A percentile compares a stretch with the other conserved stretches of the same genome.
phyloP scores from a whole-genome alignment of 2,888 invertebrate species.

The Pollenia griseotomentosa region DNA sequence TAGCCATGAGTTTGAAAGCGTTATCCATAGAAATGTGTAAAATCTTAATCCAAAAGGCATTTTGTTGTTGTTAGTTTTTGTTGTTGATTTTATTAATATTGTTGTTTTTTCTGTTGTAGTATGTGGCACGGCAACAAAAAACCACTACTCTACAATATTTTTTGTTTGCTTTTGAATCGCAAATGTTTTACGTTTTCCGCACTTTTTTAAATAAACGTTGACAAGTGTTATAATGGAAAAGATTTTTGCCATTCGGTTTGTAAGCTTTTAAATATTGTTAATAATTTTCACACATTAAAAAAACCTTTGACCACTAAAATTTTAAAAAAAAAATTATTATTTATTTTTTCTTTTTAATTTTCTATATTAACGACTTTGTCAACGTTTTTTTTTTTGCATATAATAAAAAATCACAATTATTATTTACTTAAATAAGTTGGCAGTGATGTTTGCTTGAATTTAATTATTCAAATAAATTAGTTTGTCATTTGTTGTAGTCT shows the following conservation, averaged over 20 bases:
- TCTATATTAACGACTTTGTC: neutral
- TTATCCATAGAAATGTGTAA: conserved; percentile 81
- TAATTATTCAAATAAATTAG: conserved; percentile 28
- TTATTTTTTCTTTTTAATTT: neutral
- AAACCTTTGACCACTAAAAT: neutral
- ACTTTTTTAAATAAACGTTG: conserved; percentile 57
- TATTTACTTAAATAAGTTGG: conserved; percentile 26
- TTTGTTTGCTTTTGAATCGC: conserved; percentile 43
- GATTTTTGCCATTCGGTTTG: conserved; percentile 34
- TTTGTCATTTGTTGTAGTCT: conserved; percentile 20
- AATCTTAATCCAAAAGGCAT: conserved; percentile 82
- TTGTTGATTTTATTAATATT: conserved; percentile 52
- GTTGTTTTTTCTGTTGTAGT: conserved; percentile 42
- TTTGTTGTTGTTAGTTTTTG: conserved; percentile 76
- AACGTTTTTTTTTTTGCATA: neutral
- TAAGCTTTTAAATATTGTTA: neutral
- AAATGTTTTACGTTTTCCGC: conserved; percentile 41
- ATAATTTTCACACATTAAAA: neutral
- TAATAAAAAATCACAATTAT: neutral
- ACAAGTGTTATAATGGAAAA: conserved; percentile 41
- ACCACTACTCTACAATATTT: conserved; percentile 58
- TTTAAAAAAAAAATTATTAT: neutral
- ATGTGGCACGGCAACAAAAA: conserved; percentile 56
- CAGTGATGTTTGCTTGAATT: conserved; percentile 30
- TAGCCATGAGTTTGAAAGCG: conserved; percentile 79